phyloP scores from a whole-genome alignment of 1,140 invertebrate species.

The Ceratina japonica region DNA sequence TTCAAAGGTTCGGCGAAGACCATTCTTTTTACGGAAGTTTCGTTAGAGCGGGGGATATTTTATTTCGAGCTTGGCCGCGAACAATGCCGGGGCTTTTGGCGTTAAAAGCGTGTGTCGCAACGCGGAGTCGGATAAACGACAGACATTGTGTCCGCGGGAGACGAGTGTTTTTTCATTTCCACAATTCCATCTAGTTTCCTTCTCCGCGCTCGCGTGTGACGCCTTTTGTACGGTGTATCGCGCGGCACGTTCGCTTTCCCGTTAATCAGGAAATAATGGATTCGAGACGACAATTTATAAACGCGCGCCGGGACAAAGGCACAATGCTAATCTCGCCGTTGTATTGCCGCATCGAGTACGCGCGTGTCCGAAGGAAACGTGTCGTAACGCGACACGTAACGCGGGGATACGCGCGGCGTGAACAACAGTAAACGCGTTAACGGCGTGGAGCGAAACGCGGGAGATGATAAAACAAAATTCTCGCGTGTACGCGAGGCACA shows the following conservation, averaged over 20 bases:
- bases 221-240: background rate
- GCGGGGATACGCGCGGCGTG: background rate
- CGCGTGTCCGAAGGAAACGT: background rate
- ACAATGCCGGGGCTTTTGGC: conserved; percentile 22
- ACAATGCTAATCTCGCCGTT: conserved; percentile 25
- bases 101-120: conserved; percentile 20
- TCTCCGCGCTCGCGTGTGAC: background rate
- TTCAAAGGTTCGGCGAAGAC: background rate
- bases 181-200: background rate
- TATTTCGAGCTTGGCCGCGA: background rate
- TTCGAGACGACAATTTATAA: conserved; percentile 30
- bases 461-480: background rate
- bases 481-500: too few species aligned
- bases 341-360: background rate
- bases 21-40: background rate
- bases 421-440: background rate
- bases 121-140: conserved; percentile 21
- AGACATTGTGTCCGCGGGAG: conserved; percentile 12
- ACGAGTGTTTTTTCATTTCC: conserved; percentile 30
- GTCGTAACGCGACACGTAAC: background rate
- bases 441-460: background rate
- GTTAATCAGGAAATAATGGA: conserved; percentile 29
- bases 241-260: background rate
- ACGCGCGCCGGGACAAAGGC: background rate
- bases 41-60: conserved; percentile 6